Evolutionary conservation across 2,797 vertebrate species (phyloP).

Genomic region (Acanthurus tractus): DNA sequence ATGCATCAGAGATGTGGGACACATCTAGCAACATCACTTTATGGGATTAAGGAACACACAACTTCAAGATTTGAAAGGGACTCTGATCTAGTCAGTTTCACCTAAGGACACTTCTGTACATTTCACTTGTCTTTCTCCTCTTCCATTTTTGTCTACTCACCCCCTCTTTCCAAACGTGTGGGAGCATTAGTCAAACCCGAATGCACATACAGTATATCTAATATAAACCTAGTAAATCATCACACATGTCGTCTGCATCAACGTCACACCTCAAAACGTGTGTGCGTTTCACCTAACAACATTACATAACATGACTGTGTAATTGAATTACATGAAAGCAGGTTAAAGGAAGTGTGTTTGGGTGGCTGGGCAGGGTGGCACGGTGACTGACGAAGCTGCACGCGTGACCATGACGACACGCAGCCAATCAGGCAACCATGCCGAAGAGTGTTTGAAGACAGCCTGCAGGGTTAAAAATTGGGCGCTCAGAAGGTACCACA

Average conservation of each 20-base stretch:
- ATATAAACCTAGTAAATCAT: not conserved
- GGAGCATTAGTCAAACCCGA: too few relatives aligned
- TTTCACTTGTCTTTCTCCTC: too few relatives aligned
- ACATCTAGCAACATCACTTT: too few relatives aligned
- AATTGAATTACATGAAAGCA: conserved; percentile 57
- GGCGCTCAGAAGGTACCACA: too few relatives aligned
- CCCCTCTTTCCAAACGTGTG: too few relatives aligned
- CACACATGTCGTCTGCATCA: conserved; percentile 21
- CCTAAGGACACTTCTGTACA: too few relatives aligned
- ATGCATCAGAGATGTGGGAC: too few relatives aligned
- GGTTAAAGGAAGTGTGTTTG: conserved; percentile 42
- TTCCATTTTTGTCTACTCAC: too few relatives aligned
- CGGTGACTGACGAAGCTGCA: conserved; percentile 31
- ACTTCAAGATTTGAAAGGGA: too few relatives aligned
- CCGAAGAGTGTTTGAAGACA: conserved; percentile 50
- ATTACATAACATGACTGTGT: conserved; percentile 55
- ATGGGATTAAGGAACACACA: too few relatives aligned
- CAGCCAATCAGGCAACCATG: conserved; percentile 37
- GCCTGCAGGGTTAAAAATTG: not conserved
- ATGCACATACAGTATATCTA: too few relatives aligned
- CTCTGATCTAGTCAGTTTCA: too few relatives aligned
- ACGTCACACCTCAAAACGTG: conserved; percentile 33
- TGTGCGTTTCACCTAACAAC: not conserved
- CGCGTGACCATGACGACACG: conserved; percentile 51
- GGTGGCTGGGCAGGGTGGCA: not conserved